Evolutionary conservation across 2,797 vertebrate genomes (phyloP), one percentile per base, ranked within the genome.

Genomic region (Anguilla anguilla): DNA sequence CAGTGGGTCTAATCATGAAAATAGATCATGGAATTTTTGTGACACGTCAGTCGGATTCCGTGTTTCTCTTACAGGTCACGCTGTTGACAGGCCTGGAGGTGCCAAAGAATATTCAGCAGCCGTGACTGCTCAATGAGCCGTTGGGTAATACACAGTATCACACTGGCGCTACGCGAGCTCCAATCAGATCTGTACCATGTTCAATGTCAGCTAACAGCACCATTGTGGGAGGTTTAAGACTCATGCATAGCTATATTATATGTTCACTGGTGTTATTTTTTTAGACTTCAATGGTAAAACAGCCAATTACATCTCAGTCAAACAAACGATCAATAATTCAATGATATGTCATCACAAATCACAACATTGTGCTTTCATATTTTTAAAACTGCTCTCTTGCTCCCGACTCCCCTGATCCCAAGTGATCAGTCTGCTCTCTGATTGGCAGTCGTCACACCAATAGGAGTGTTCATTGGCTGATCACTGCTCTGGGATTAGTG

Each of bases 1-100:
- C 64, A 25, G 81, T 35, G 15, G 2, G 31, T 39, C 72, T 77
- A 69, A 72, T 28, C 61, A 64, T n/a, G 15, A 19, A 46, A 81
- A 81, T 17, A 22, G 28, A 82, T 82, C 7, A 9, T n/a, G n/a
- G 10, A 10, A n/a, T 19, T 51, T 82, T 51, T 82, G 43, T 51
- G 46, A 81, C 35, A 46, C 10, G 22, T 51, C 79, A 82, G 15
- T 7, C 6, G 64, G 64, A 19, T 19, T 59, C 57, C 89, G 59
- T 90, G 93, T 93, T 69, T 95, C 90, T 91, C 2, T 90, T 88
- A 13, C 94, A 99, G 98, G 98, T 98, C 93, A 99, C 98, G 67
- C 93, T 99, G 92, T 95, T 97, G 88, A 98, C 98, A 0, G 98
- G 98, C 90, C 92, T 99, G 94, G 98, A 98, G 91, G 95, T 99